A percentile compares a stretch with the other conserved stretches of the same genome.
phyloP scores from a whole-genome alignment of 2,888 invertebrate species.

The Tipula helvola region DNA sequence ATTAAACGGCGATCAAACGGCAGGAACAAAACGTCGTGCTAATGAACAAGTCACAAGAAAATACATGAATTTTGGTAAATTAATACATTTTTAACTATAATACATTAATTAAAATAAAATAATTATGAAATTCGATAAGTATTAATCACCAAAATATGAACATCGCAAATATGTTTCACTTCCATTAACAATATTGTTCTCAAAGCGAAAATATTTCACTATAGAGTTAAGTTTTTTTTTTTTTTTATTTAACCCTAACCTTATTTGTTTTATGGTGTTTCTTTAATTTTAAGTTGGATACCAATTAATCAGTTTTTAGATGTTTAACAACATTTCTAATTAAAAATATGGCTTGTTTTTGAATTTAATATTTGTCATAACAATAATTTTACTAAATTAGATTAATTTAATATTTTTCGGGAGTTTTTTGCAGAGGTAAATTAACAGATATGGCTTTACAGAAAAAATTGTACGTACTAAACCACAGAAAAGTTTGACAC shows the following conservation, averaged over 20 bases:
- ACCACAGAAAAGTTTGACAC: background rate
- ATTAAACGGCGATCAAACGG: constrained; percentile 16
- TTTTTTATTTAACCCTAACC: background rate
- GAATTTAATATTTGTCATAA: background rate
- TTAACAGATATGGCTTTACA: background rate
- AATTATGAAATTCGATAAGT: background rate
- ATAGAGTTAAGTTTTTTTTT: background rate
- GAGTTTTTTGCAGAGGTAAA: background rate
- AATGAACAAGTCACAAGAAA: constrained; percentile 26
- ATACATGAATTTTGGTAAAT: constrained; percentile 19
- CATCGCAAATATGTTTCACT: background rate
- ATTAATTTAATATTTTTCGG: background rate
- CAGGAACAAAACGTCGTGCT: constrained; percentile 34
- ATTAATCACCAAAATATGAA: background rate
- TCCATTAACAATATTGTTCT: background rate
- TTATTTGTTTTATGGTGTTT: background rate
- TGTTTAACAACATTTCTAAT: background rate
- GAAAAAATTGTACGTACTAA: background rate
- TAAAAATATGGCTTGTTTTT: background rate
- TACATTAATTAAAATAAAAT: background rate
- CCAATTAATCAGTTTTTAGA: background rate
- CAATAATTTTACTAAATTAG: background rate
- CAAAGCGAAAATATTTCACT: background rate
- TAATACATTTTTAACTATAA: background rate
- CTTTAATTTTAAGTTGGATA: background rate